Evolutionary conservation across 2,888 invertebrate genomes (phyloP).

Genomic region (Laspeyria flexula): DNA sequence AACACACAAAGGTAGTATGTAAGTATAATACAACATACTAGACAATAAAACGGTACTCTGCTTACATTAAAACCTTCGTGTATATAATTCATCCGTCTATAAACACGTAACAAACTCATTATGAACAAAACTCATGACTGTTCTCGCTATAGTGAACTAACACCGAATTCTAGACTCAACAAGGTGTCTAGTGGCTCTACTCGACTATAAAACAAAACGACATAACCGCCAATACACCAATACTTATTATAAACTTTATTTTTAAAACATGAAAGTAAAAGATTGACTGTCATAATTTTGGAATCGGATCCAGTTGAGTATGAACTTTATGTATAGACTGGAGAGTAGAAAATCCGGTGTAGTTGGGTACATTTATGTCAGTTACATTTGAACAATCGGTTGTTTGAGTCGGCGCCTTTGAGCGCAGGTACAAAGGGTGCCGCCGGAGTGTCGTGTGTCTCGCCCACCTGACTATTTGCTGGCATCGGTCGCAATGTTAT

Average conservation of each 20-base stretch:
- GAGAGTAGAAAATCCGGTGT: conserved; percentile 22
- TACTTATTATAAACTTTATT: conserved; percentile 3
- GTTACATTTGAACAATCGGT: conserved; percentile 42
- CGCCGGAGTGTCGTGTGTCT: conserved; percentile 78
- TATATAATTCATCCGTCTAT: conserved; percentile 19
- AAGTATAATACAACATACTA: neutral
- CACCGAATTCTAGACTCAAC: conserved; percentile 76
- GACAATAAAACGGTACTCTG: conserved; percentile 7
- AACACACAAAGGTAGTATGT: too few species aligned
- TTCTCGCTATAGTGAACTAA: conserved; percentile 60
- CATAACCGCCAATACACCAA: conserved; percentile 24
- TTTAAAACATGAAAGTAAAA: neutral
- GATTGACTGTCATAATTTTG: neutral
- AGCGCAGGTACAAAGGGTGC: conserved; percentile 76
- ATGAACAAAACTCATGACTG: conserved; percentile 48
- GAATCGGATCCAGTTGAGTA: neutral
- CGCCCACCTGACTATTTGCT: conserved; percentile 82
- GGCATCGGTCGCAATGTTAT: conserved; percentile 33
- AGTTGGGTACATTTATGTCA: conserved; percentile 27
- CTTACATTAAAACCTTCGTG: conserved; percentile 8
- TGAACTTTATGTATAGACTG: neutral
- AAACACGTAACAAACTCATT: conserved; percentile 42
- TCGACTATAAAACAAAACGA: conserved; percentile 30
- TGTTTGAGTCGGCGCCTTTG: conserved; percentile 81
- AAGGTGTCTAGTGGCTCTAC: conserved; percentile 74